Evolutionary conservation across 2,797 vertebrate species (phyloP).

Genomic region (Bothrops alternatus): DNA sequence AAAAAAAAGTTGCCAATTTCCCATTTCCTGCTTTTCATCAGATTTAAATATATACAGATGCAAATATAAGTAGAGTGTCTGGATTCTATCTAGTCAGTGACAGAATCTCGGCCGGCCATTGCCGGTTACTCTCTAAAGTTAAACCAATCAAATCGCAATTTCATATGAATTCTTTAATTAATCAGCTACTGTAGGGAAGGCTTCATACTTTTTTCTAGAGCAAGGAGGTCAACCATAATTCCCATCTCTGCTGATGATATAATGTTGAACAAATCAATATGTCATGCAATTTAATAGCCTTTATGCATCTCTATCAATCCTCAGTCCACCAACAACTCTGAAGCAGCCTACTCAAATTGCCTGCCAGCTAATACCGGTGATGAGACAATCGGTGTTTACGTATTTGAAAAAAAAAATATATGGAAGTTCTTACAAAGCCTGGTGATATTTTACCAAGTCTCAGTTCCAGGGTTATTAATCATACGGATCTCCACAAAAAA

Average conservation of each 20-base stretch:
- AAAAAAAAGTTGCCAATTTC: constrained; percentile 67
- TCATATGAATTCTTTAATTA: constrained; percentile 69
- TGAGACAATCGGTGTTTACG: neutral
- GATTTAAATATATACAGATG: constrained; percentile 58
- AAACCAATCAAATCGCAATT: constrained; percentile 58
- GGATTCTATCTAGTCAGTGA: constrained; percentile 69
- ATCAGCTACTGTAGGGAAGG: constrained; percentile 70
- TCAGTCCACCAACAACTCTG: neutral
- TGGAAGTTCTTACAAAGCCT: constrained; percentile 27
- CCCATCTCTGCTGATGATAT: constrained; percentile 13
- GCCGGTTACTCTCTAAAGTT: constrained; percentile 64
- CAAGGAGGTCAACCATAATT: neutral
- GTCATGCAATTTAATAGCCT: neutral
- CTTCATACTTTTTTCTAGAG: constrained; percentile 49
- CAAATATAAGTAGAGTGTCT: constrained; percentile 60
- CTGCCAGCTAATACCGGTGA: neutral
- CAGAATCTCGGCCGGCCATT: constrained; percentile 51
- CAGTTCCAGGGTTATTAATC: constrained; percentile 25
- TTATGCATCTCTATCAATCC: neutral
- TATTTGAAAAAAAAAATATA: constrained; percentile 23
- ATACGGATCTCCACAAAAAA: constrained; percentile 17
- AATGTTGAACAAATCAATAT: constrained; percentile 29
- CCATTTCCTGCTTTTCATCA: constrained; percentile 73
- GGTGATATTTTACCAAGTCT: constrained; percentile 35
- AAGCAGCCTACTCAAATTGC: neutral